Conservation (phyloP, 92 coral and sea anemone genomes). For the Porites evermanni region DNA sequence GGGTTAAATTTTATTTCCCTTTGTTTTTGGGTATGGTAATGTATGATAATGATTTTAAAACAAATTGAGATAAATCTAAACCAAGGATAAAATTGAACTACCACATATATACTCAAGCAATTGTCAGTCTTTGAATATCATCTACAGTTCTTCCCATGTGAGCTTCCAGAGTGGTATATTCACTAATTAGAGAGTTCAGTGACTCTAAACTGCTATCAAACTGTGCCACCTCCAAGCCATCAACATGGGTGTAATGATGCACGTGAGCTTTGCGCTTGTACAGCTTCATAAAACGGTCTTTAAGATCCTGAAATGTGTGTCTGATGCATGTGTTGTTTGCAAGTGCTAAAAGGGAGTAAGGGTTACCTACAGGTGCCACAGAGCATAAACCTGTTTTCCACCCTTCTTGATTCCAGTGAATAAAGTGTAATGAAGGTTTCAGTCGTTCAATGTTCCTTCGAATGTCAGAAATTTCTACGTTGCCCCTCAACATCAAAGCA, state of each 20-base stretch:
- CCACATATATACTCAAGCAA: conserved; percentile 51
- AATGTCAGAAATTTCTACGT: conserved; percentile 94
- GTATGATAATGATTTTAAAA: too few relatives aligned
- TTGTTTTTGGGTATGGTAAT: too few relatives aligned
- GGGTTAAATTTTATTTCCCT: too few relatives aligned
- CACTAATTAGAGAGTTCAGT: conserved; percentile 76
- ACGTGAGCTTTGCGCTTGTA: conserved; percentile 95
- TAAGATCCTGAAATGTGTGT: conserved; percentile 85
- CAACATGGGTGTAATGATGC: conserved; percentile 91
- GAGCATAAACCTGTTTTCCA: conserved; percentile 99
- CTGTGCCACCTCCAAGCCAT: conserved; percentile 80
- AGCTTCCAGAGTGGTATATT: conserved; percentile 75
- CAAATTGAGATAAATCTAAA: too few relatives aligned
- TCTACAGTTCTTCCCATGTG: conserved; percentile 71
- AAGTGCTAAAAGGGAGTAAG: conserved; percentile 89
- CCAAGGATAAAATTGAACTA: too few relatives aligned
- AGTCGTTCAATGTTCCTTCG: conserved; percentile 94
- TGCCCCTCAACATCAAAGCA: conserved; percentile 95
- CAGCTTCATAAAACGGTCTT: conserved; percentile 87
- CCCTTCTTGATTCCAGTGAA: conserved; percentile 99
- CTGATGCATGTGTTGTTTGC: conserved; percentile 97
- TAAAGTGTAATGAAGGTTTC: conserved; percentile 88
- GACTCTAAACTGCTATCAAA: conserved; percentile 92
- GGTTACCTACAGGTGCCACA: conserved; percentile 95
- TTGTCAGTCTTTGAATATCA: conserved; percentile 73